phyloP scores from a whole-genome alignment of 2,113 vertebrate species.

The Sialia sialis region DNA sequence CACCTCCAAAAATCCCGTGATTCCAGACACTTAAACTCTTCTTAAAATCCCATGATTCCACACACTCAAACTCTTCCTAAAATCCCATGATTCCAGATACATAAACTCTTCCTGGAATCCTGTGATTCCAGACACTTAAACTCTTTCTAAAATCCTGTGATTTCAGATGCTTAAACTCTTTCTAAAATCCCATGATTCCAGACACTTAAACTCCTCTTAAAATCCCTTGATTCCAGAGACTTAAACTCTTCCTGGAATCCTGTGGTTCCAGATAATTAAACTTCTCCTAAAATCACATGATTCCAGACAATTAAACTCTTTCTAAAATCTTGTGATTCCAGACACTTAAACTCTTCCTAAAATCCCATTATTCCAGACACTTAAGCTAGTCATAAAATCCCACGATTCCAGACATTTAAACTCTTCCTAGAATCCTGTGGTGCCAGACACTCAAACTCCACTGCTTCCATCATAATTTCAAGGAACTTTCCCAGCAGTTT shows the following conservation, averaged over 20 bases:
- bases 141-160: rapidly evolving
- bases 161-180: background rate
- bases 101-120: rapidly evolving
- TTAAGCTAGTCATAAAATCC: background rate
- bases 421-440: rapidly evolving
- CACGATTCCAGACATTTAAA: no score
- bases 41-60: rapidly evolving
- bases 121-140: background rate
- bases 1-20: background rate
- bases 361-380: no score
- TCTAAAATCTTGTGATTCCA: rapidly evolving
- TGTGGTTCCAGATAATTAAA: rapidly evolving
- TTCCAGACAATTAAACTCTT: background rate
- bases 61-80: rapidly evolving
- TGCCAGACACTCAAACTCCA: background rate
- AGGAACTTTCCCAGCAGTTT: background rate
- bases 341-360: no score
- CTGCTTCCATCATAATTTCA: background rate
- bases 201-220: rapidly evolving
- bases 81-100: rapidly evolving
- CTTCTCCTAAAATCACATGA: rapidly evolving
- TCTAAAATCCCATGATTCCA: rapidly evolving
- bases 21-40: background rate
- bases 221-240: rapidly evolving
- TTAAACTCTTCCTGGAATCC: background rate